Conservation (phyloP, 2,888 invertebrate species). For the Spatulosminthurus flaviceps region DNA sequence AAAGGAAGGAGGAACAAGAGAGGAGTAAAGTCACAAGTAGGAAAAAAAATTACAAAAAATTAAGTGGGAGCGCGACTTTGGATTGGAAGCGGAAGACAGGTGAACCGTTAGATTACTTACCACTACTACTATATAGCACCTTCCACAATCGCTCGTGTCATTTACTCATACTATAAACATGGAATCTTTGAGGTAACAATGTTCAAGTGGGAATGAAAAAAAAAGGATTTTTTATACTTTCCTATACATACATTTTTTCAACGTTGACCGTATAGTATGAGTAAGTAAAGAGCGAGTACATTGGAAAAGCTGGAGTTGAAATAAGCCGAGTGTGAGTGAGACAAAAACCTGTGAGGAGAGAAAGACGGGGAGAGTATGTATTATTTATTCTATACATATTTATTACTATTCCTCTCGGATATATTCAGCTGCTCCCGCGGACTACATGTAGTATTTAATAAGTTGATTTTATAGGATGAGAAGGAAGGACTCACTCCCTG, state of each 20-base stretch:
- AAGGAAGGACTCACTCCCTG: conserved; percentile 45
- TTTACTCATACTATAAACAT: conserved; percentile 12
- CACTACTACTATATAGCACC: no score
- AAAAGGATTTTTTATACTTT: background rate
- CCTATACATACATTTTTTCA: background rate
- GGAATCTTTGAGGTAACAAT: background rate
- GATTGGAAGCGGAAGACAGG: conserved; percentile 45
- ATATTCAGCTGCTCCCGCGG: background rate
- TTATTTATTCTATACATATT: no score
- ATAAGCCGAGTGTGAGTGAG: background rate
- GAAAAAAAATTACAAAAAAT: background rate
- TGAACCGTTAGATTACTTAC: conserved; percentile 44
- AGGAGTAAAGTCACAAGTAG: background rate
- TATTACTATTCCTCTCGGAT: no score
- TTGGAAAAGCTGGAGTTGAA: no score
- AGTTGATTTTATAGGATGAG: conserved; percentile 37
- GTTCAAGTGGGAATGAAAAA: conserved; percentile 8
- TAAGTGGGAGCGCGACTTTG: conserved; percentile 16
- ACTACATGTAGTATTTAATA: no score
- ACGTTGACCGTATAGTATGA: no score
- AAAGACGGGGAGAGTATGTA: background rate
- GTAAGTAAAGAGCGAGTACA: no score
- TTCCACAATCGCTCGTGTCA: conserved; percentile 22
- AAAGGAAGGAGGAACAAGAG: background rate
- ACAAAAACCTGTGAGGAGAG: background rate